A percentile compares a stretch with the other conserved stretches of the same genome.
These are phyloP conservation scores for Leptogaster cylindrica DNA, from an alignment of 2,888 invertebrate genomes.

Conservation along the genomic window DNA sequence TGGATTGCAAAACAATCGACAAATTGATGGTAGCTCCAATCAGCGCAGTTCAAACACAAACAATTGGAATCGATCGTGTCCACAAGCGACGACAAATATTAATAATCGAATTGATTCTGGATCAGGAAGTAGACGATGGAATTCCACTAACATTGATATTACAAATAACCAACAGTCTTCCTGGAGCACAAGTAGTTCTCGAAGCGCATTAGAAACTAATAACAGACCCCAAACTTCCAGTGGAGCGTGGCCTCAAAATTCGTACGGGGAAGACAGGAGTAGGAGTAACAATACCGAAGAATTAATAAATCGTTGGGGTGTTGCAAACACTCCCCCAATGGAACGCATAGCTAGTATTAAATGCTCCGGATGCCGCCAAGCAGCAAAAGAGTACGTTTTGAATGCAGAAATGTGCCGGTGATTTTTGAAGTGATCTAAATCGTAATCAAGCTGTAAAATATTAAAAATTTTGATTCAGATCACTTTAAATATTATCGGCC, in stretches of 20 bases:
- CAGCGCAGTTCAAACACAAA: neutral
- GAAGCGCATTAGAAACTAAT: neutral
- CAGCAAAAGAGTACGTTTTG: conserved; percentile 51
- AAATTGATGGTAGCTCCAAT: neutral
- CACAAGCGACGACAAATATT: neutral
- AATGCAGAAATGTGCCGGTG: neutral
- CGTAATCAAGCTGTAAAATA: too few relatives aligned
- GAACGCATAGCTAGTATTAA: conserved; percentile 49
- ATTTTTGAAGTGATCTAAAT: conserved; percentile 3
- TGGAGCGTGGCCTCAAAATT: neutral
- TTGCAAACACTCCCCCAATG: conserved; percentile 1
- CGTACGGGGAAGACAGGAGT: neutral
- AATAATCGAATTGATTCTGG: too few relatives aligned
- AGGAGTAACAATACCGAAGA: too few relatives aligned
- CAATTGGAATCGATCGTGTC: neutral
- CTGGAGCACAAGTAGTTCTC: too few relatives aligned
- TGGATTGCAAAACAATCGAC: neutral
- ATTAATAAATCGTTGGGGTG: too few relatives aligned
- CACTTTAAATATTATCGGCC: too few relatives aligned
- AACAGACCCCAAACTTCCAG: neutral
- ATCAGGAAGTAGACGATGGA: too few relatives aligned
- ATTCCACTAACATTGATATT: too few relatives aligned
- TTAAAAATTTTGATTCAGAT: too few relatives aligned
- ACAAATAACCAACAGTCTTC: too few relatives aligned
- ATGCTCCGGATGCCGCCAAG: conserved; percentile 56